Evolutionary conservation across 2,888 invertebrate genomes (phyloP).

Genomic region (Ophraella communa): DNA sequence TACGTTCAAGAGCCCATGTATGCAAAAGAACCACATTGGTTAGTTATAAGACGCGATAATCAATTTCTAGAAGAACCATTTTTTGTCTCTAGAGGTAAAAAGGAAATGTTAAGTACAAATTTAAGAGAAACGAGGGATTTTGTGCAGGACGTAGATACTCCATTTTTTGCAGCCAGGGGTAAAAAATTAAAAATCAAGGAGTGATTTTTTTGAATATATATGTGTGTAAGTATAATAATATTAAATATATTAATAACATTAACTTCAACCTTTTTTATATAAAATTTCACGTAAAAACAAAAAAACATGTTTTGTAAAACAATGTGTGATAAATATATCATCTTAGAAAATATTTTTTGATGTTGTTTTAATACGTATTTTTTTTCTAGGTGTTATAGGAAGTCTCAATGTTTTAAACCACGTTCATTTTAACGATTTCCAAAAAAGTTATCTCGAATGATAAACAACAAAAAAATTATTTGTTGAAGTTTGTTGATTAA

Average conservation of each 20-base stretch:
- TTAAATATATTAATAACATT: no score
- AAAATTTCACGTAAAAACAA: no score
- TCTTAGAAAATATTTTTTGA: no score
- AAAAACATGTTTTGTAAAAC: no score
- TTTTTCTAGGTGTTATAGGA: no score
- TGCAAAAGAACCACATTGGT: conserved; percentile 65
- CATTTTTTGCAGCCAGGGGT: conserved; percentile 65
- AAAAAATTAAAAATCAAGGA: conserved; percentile 54
- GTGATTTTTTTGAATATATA: neutral
- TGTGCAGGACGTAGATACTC: conserved; percentile 61
- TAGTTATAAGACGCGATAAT: conserved; percentile 61
- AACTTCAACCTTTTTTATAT: conserved; percentile 6
- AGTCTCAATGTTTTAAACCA: no score
- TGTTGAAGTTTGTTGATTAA: no score
- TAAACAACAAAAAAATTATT: no score
- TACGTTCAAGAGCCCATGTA: conserved; percentile 58
- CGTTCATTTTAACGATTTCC: no score
- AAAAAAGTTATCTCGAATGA: no score
- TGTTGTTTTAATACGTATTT: no score
- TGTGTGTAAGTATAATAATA: neutral
- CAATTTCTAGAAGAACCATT: conserved; percentile 48
- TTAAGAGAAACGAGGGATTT: conserved; percentile 54
- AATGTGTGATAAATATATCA: no score
- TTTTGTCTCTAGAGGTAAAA: conserved; percentile 55
- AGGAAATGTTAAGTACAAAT: conserved; percentile 46